Base-by-base conservation (phyloP, 1,140 invertebrate species). In the Diabrotica undecimpunctata region DNA sequence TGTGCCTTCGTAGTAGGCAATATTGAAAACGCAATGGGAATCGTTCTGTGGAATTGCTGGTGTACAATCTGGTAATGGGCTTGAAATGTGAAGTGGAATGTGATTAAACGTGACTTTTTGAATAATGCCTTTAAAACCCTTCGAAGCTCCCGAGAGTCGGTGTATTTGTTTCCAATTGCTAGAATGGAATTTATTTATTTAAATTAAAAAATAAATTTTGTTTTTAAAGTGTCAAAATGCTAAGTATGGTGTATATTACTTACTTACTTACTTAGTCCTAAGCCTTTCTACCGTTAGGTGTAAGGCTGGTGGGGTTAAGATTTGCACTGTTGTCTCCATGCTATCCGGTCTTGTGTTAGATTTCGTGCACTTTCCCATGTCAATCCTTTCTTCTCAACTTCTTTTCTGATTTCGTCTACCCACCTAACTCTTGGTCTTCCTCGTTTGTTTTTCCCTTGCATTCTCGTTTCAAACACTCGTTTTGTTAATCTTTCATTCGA, bases 21-120 rank as follows among this genome's bases (percentile, higher is more conserved):
- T 65, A 51, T 74, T 69, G 55, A 68, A 70, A 7, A 65, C 65
- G 64, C 76, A 77, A 6, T 52, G n/a, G 41, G 67, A 69, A 61
- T 53, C 72, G 59, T 67, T 69, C 67, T 76, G 74, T 60, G 71
- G 64, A 36, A 70, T 68, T 58, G 62, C 56, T 57, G 67, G 71
- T 36, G 70, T 71, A 66, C 75, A 79, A 57, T 73, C 68, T 50
- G 65, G 61, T 57, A 76, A 61, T 71, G 72, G 71, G 39, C 77
- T 81, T 54, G 83, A 77, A 67, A 84, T 82, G 68, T 86, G 80
- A 70, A 86, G 79, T 62, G 81, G 81, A 73, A 87, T 86, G 10
- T 90, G 91, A 79, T 95, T 95, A 55, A 95, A 84, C 72, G 90
- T 86, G 69, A 96, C 83, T 78, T 90, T 85, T 81, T 96, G 93